Evolutionary conservation across 2,888 invertebrate species (phyloP), one percentile per base, ranked within the genome.

Genomic region (Platycheirus rosarum): DNA sequence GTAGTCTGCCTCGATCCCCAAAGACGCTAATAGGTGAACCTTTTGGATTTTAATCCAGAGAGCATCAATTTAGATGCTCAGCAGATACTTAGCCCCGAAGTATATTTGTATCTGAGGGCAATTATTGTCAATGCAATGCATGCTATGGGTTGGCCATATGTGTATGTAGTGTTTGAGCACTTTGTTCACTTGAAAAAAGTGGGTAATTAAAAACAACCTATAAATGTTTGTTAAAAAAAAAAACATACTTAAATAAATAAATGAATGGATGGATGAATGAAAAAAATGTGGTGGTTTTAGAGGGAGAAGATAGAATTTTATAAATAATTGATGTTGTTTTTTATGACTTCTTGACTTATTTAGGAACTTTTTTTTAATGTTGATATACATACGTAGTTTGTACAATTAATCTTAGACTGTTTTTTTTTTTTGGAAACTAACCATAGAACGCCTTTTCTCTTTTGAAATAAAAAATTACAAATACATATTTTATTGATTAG

Each of bases 41-140:
- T 18, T 46, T 11, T 6, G 26, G 26, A 35, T 48, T 42, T 42
- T 42, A 7, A 42, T 60, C 42, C 26, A 11, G 60, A 60, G 60
- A 60, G n/a, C 42, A 60, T 60, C 60, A 60, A 60, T 60, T 44
- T 60, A 46, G 26, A 60, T 37, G 14, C 60, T 14, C 14, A 40
- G 32, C 60, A n/a, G 53, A 32, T 35, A 62, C 26, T 13, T n/a
- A n/a, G 26, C 16, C n/a, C 1, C 14, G 2, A 13, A 23, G 37
- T 55, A 9, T 44, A 3, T 44, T 60, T 60, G 29, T 40, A 18
- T 60, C n/a, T 16, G 29, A 60, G 18, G 29, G 60, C 16, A 60
- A 60, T 60, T 42, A 60, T 40, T 35, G 35, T 60, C 14, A 44
- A 60, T 44, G 23, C 44, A 44, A 26, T 60, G 23, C 29, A 60